Conservation (phyloP, 2,888 invertebrate genomes). For the Corbicula japonica region DNA sequence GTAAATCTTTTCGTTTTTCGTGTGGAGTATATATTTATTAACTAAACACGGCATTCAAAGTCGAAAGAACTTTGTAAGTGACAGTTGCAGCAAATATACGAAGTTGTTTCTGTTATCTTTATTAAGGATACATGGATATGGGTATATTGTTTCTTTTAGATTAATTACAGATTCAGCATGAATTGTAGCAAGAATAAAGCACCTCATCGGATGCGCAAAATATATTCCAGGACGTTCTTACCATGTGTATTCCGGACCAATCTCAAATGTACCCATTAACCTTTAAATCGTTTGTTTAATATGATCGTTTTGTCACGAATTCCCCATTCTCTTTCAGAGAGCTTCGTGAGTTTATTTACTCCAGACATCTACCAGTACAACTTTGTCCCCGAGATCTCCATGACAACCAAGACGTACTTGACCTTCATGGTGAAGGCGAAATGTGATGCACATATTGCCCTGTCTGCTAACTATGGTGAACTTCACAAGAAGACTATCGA, state of each 20-base stretch:
- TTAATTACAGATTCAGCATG: too few relatives aligned
- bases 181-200: too few relatives aligned
- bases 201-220: too few relatives aligned
- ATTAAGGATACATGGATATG: too few relatives aligned
- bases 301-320: not conserved
- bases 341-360: constrained; percentile 84
- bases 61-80: not conserved
- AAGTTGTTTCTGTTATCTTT: not conserved
- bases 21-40: not conserved
- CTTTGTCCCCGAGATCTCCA: constrained; percentile 83
- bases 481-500: constrained; percentile 83
- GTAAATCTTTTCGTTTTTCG: constrained; percentile 59
- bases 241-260: too few relatives aligned
- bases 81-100: not conserved
- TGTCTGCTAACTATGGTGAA: constrained; percentile 84
- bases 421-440: constrained; percentile 83
- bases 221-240: too few relatives aligned
- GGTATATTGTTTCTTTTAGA: too few relatives aligned
- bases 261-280: too few relatives aligned
- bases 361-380: constrained; percentile 83
- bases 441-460: constrained; percentile 82
- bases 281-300: too few relatives aligned
- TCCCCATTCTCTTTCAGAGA: constrained; percentile 73
- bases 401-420: constrained; percentile 82
- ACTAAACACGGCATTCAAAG: not conserved